Conservation (phyloP, 2,797 vertebrate genomes). For the Astyanax mexicanus region DNA sequence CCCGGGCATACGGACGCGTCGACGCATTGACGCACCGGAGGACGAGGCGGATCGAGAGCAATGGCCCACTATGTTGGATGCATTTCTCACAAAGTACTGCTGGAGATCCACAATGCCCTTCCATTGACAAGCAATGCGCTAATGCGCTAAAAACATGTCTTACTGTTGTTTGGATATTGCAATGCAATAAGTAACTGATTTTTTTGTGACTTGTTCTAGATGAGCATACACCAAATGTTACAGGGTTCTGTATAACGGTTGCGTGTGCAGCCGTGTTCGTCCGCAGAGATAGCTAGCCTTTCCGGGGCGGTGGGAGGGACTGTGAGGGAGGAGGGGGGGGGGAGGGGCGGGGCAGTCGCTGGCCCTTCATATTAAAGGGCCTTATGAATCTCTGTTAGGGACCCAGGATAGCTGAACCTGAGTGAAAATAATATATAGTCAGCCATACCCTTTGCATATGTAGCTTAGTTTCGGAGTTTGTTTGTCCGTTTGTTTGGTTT, state of each 20-base stretch:
- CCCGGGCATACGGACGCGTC: constrained; percentile 20
- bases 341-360: constrained; percentile 31
- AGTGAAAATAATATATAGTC: constrained; percentile 47
- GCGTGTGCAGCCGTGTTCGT: constrained; percentile 70
- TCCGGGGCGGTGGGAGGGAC: constrained; percentile 28
- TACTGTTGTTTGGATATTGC: constrained; percentile 82
- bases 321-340: constrained; percentile 5
- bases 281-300: constrained; percentile 54
- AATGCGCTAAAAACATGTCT: constrained; percentile 76
- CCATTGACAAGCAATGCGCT: constrained; percentile 77
- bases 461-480: constrained; percentile 58
- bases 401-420: constrained; percentile 71
- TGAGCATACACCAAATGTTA: constrained; percentile 75
- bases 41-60: constrained; percentile 45
- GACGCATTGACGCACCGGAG: too few species aligned
- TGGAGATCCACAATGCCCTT: constrained; percentile 75
- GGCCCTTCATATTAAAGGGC: constrained; percentile 83
- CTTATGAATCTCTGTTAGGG: constrained; percentile 75
- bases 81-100: constrained; percentile 62
- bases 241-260: constrained; percentile 70
- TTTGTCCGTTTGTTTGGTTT: constrained; percentile 51
- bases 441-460: constrained; percentile 48
- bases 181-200: constrained; percentile 81
- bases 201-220: constrained; percentile 76
- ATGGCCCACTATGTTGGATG: constrained; percentile 49